Evolutionary conservation across 2,888 invertebrate genomes (phyloP), one percentile per base, ranked within the genome.

Genomic region (Prosapia bicincta): DNA sequence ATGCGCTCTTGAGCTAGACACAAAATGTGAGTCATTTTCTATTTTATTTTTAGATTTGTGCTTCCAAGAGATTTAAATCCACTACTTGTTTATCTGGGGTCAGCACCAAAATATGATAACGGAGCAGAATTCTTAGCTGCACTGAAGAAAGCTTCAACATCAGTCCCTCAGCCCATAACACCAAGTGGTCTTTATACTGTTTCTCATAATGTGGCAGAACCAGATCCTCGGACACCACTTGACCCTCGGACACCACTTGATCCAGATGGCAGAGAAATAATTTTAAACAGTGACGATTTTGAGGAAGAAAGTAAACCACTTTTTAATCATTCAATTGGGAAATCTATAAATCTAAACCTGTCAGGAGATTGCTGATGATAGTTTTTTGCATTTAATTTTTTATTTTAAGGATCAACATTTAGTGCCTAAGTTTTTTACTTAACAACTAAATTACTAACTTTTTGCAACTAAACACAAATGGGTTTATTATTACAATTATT

Each of bases 51-150:
- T 69, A 80, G 80, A 66, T 80, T 79, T 69, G 77, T 74, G 13
- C 75, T 80, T n/a, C 80, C 80, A 10, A 66, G 79, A 32, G 79
- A 80, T 54, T 67, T 78, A 70, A 80, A 80, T 69, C 80, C 80
- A 6, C 72, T 80, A 23, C 69, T 80, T 24, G 80, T 80, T 26
- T 75, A 79, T 13, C 69, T 80, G 10, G 80, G 80, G 3, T 78
- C 78, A 10, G 78, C 78, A 1, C 79, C 79, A 0, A 79, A 79
- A 74, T 80, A 80, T 65, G 80, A 80, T 66, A 72, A 76, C 30
- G 80, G 80, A 5, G 73, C 74, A 23, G 79, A 79, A n/a, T 78
- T 80, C 70, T 65, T 72, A 26, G 76, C 74, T 9, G 78, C 80
- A 5, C 69, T 80, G 23, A 10, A 72, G 20, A 1, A 54, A 54